Evolutionary conservation across 2,888 invertebrate genomes (phyloP), one percentile per base, ranked within the genome.

Genomic region (Lamellibrachia columna): DNA sequence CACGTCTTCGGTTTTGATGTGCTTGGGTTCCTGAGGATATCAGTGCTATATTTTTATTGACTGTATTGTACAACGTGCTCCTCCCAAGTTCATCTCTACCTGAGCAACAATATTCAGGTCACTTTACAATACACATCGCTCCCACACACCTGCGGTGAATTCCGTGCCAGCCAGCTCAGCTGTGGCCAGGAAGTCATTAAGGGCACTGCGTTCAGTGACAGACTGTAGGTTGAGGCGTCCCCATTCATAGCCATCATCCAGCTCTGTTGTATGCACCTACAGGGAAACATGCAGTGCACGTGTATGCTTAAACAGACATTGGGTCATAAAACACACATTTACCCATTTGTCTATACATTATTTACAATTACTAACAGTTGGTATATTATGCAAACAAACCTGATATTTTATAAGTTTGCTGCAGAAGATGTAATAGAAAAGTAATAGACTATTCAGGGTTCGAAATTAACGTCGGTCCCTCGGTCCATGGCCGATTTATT

Each of bases 151-250:
- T 95, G 97, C 97, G 22, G 96, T 98, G 96, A 99, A 99, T 96
- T 99, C 99, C 0, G 98, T 98, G 90, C 98, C 98, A 0, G 99
- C 99, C 93, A 99, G 97, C 96, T 99, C 98, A 0, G 99, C 99
- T 0, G 98, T 99, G 0, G 98, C 98, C 4, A 99, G 97, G 96
- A 99, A 99, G 95, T 99, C 99, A 97, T 99, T 98, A 93, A 99
- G 98, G 0, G 98, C 98, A n/a, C 98, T 98, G 96, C 99, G 98
- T 95, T 99, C 99, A 0, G 99, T 99, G 0, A 99, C 98, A 0
- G 99, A 99, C 94, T 95, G 98, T 0, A 99, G 97, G 97, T 99
- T 99, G 1, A 99, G 97, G 9, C 98, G 97, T 90, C 98, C 98
- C 98, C 98, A 99, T 93, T 99, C 98, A 95, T 98, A 98, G 4